Conservation (phyloP, 2,797 vertebrate genomes). For the Stomatorhinus walkeri region DNA sequence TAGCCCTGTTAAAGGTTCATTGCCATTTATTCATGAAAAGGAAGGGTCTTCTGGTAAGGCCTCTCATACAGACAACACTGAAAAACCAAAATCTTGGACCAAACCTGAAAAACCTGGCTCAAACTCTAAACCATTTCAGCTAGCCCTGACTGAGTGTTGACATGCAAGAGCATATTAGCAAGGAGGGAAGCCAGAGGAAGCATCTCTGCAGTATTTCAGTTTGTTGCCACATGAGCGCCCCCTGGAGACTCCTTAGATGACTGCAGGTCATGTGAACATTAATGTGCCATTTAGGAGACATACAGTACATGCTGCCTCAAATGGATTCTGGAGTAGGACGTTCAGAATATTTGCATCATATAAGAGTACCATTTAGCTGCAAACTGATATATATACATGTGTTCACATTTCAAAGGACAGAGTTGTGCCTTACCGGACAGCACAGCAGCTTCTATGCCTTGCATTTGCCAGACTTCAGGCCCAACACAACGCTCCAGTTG, state of each 20-base stretch:
- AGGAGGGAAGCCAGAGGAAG: not conserved
- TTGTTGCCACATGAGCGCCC: not conserved
- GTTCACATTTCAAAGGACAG: not conserved
- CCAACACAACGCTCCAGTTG: not conserved
- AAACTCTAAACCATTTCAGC: not conserved
- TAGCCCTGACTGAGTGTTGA: not conserved
- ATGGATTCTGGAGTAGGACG: not conserved
- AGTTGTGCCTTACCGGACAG: not conserved
- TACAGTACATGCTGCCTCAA: not conserved
- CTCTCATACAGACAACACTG: not conserved
- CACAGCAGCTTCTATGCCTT: not conserved
- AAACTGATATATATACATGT: not conserved
- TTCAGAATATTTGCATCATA: not conserved
- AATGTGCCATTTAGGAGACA: not conserved
- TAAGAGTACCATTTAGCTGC: not conserved
- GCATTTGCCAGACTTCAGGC: not conserved
- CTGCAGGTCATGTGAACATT: not conserved
- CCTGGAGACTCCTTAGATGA: not conserved
- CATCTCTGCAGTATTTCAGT: not conserved
- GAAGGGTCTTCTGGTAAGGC: not conserved
- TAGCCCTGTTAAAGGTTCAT: not conserved
- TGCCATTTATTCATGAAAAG: not conserved
- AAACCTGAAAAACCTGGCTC: not conserved
- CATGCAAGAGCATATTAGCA: not conserved
- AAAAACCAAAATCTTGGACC: not conserved